Percentiles rank a stretch among this genome's conserved stretches.
phyloP scores from a whole-genome alignment of 1,140 invertebrate genomes.

The Drosophila parvula region DNA sequence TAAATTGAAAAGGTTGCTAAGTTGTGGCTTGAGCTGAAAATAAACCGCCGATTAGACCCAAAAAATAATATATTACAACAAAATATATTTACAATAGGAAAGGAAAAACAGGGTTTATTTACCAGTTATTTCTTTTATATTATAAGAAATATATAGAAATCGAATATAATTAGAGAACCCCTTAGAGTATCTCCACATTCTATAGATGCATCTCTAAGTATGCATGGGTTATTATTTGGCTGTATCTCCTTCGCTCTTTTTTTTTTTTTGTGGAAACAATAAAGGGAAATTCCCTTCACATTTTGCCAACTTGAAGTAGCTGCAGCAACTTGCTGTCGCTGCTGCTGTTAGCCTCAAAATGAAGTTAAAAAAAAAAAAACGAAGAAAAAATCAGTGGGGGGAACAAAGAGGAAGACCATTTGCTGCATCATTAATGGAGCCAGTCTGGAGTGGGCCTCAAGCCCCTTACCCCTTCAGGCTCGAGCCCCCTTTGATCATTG shows the following conservation, averaged over 20 bases:
- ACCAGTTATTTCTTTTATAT: too few relatives aligned
- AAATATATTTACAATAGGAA: too few relatives aligned
- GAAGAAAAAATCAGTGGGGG: not conserved
- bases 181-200: constrained; percentile 1
- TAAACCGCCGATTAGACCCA: not conserved
- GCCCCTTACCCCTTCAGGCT: not conserved
- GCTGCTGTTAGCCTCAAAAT: constrained; percentile 27
- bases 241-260: constrained; percentile 13
- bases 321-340: constrained; percentile 21
- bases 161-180: not conserved
- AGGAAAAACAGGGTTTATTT: too few relatives aligned
- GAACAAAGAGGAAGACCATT: constrained; percentile 37
- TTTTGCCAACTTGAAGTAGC: constrained; percentile 50
- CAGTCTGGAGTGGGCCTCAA: constrained; percentile 24
- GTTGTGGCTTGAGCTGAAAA: not conserved
- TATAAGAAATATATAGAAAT: not conserved
- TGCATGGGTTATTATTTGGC: constrained; percentile 10
- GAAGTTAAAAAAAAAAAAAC: not conserved
- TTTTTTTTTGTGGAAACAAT: constrained; percentile 16
- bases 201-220: not conserved
- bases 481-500: constrained; percentile 31
- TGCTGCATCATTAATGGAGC: constrained; percentile 71
- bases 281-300: constrained; percentile 36
- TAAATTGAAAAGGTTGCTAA: constrained; percentile 4
- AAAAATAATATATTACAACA: too few relatives aligned